Base-by-base conservation (phyloP, 2,797 vertebrate genomes). In the Onychomys leucogaster region DNA sequence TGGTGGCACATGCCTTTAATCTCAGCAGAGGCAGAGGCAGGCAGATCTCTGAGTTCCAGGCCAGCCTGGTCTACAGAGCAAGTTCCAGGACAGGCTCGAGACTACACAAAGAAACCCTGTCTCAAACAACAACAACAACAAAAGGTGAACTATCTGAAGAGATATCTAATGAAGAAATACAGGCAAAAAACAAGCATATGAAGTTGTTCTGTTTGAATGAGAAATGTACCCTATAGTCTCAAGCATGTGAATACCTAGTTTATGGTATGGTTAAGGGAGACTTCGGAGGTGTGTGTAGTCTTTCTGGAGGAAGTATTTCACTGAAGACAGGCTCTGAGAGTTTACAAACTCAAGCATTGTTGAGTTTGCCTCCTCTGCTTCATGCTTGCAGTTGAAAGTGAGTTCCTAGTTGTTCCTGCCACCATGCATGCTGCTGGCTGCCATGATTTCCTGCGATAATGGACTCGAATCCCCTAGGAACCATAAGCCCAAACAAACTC, bases 141-240 rank as follows among this genome's bases (percentile, higher is more conserved):
- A 69, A 69, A 69, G 34, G 5, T 27, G 76, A 82, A 93, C 43
- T 13, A 76, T n/a, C 29, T 83, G 73, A 91, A 88, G 27, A 71
- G 84, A 84, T 46, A 32, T 29, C 12, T 27, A 29, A 46, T 76
- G 75, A 76, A 76, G 89, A 34, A 86, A 59, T 43, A 90, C 0
- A 93, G 49, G 57, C 89, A 67, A 6, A 43, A 96, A 77, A 73
- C 88, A 92, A 78, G 71, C 21, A 86, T 34, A 81, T n/a, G 32
- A 88, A 83, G 69, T 16, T 71, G 10, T 12, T 49, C 52, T 7
- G 29, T 78, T 78, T 78, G 16, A 52, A 78, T 19, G 46, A 52
- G 29, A 78, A 78, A 78, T 34, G 29, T 17, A 3, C 76, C 16
- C 75, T 13, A 9, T 77, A 16, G 27, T 49, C 43, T 32, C 1